phyloP scores from a whole-genome alignment of 1,140 invertebrate species.

The Physella acuta region DNA sequence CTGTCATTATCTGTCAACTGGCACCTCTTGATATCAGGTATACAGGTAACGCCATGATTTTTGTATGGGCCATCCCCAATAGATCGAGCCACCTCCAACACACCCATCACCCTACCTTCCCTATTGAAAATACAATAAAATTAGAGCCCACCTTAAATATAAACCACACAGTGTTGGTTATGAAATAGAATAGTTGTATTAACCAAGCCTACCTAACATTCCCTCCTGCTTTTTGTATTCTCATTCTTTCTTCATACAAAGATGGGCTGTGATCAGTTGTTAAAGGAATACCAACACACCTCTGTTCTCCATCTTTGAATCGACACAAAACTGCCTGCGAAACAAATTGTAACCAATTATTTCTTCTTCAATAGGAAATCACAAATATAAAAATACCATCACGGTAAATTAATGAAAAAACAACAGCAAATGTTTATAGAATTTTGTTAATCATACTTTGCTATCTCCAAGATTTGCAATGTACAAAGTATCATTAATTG shows the following conservation, averaged over 20 bases:
- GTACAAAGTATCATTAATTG: constrained; percentile 61
- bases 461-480: constrained; percentile 64
- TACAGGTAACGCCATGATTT: constrained; percentile 59
- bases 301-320: constrained; percentile 36
- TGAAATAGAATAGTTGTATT: no score
- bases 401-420: not conserved
- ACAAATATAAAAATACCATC: no score
- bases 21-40: constrained; percentile 63
- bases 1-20: constrained; percentile 60
- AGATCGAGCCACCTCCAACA: constrained; percentile 64
- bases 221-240: constrained; percentile 64
- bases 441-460: constrained; percentile 49
- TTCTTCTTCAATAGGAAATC: no score
- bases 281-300: constrained; percentile 54
- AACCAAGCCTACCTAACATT: constrained; percentile 61
- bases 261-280: constrained; percentile 62
- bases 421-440: not conserved
- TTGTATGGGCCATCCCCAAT: constrained; percentile 64
- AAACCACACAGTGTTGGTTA: no score
- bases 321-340: constrained; percentile 18
- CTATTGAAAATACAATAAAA: no score
- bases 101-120: constrained; percentile 63
- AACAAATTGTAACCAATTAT: no score
- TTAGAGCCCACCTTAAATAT: no score
- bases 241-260: constrained; percentile 62